Conservation (phyloP, 1,140 invertebrate species). For the Bombus difficillimus region DNA sequence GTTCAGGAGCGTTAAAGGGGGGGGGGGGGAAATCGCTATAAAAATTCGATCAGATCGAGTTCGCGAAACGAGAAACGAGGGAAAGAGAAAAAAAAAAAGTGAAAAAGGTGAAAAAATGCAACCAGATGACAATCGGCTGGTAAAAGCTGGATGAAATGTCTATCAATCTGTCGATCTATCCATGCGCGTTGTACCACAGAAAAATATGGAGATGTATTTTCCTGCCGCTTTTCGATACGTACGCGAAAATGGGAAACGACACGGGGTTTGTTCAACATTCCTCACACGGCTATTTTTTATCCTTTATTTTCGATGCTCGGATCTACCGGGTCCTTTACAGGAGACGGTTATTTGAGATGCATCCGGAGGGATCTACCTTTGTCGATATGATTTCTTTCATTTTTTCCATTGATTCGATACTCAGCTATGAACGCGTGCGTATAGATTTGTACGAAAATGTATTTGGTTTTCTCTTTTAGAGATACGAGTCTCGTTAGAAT, state of each 20-base stretch:
- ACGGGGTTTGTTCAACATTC: slow-evolving; percentile 24
- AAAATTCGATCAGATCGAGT: not conserved
- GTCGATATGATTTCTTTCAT: not conserved
- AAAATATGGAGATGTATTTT: slow-evolving; percentile 62
- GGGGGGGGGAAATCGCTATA: not conserved
- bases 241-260: slow-evolving; percentile 59
- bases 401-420: not conserved
- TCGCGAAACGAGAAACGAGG: not conserved
- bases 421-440: not conserved
- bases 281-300: slow-evolving; percentile 10
- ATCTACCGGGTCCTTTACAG: slow-evolving; percentile 23
- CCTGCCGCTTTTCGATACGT: slow-evolving; percentile 47
- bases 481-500: not conserved
- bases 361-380: not conserved
- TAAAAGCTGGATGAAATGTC: slow-evolving; percentile 61
- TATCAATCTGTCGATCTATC: slow-evolving; percentile 62
- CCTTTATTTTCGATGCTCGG: not conserved
- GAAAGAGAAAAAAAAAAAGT: not conserved
- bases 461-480: not conserved
- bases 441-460: not conserved
- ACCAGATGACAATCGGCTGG: slow-evolving; percentile 50
- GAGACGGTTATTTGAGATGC: slow-evolving; percentile 12
- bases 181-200: slow-evolving; percentile 50
- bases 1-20: too few species aligned
- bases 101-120: slow-evolving; percentile 4